Base-by-base conservation (phyloP, 2,888 invertebrate species). In the Trilocha varians region DNA sequence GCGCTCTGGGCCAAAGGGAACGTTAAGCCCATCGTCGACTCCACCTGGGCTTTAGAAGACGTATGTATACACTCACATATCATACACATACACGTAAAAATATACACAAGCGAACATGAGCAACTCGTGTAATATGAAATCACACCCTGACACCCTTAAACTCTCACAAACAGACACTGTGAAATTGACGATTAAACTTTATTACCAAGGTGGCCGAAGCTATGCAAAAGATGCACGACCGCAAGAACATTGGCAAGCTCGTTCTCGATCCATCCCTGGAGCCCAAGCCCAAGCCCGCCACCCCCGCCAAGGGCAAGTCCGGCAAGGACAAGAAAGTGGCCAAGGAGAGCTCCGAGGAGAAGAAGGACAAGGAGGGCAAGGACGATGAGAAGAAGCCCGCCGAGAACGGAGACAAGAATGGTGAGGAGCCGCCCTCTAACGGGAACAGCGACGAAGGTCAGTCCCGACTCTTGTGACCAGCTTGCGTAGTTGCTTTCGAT, bases 191-290 rank as follows among this genome's bases (percentile, higher is more conserved):
- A 9, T 13, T 1, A 13, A 5, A 0, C 36, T 44, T 13, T 15
- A 16, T 41, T 38, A 11, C 36, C 2, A 60, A 93, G 93, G 92
- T 95, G 13, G 90, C 91, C 16, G 95, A 96, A 63, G 96, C 94
- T 5, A 95, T 96, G 95, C 94, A 94, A 77, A 95, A 94, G 78
- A 93, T 96, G 91, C 95, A 95, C 78, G 95, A 95, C 65, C 91
- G 95, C 63, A 95, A 94, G 80, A 96, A 96, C 78, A 90, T 96
- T 60, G 96, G 96, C 42, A 96, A 96, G 77, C 89, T 96, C 36
- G 89, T 96, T 36, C 82, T 96, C 49, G 94, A 95, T 68, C 94
- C 95, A 16, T 90, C 91, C 34, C 70, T 92, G 70, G 92, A 92
- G 70, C 93, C 93, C 2, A 93, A 93, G 62, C 93, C 93, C 17